Conservation (phyloP, 2,888 invertebrate species). For the Druceiella hillmani region DNA sequence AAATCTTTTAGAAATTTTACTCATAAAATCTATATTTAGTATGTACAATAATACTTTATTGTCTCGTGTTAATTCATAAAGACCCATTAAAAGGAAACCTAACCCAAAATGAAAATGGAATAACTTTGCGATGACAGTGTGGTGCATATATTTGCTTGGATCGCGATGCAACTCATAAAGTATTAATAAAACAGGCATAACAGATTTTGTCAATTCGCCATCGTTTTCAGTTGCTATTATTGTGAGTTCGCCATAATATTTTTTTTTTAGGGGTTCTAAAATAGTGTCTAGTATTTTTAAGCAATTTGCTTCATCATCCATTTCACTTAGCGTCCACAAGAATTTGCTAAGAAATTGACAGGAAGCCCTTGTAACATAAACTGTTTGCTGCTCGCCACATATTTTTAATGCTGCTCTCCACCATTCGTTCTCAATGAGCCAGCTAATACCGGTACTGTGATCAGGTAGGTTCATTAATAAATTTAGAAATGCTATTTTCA, state of each 20-base stretch:
- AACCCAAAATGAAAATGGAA: slow-evolving; percentile 6
- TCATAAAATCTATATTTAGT: slow-evolving; percentile 3
- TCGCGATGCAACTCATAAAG: too few species aligned
- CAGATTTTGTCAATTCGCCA: background rate
- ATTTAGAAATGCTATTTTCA: slow-evolving; percentile 9
- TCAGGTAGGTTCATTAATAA: slow-evolving; percentile 4
- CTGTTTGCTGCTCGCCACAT: slow-evolving; percentile 18
- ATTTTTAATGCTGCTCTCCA: slow-evolving; percentile 25
- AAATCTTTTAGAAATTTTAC: slow-evolving; percentile 2
- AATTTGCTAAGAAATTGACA: slow-evolving; percentile 27
- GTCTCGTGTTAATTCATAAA: slow-evolving; percentile 6
- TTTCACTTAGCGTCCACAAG: slow-evolving; percentile 27
- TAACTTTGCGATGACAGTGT: too few species aligned
- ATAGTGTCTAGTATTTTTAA: slow-evolving; percentile 25
- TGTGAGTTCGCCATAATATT: slow-evolving; percentile 5
- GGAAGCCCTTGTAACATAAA: slow-evolving; percentile 19
- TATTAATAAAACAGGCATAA: slow-evolving; percentile 6
- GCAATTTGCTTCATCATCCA: slow-evolving; percentile 26
- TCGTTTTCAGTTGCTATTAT: slow-evolving; percentile 7
- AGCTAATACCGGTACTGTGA: slow-evolving; percentile 24
- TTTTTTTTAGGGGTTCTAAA: slow-evolving; percentile 5
- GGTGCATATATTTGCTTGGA: too few species aligned
- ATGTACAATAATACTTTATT: slow-evolving; percentile 4
- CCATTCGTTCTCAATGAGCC: slow-evolving; percentile 21
- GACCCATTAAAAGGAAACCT: slow-evolving; percentile 1